Evolutionary conservation across 2,113 vertebrate genomes (phyloP).

Genomic region (Oostethus manadensis): DNA sequence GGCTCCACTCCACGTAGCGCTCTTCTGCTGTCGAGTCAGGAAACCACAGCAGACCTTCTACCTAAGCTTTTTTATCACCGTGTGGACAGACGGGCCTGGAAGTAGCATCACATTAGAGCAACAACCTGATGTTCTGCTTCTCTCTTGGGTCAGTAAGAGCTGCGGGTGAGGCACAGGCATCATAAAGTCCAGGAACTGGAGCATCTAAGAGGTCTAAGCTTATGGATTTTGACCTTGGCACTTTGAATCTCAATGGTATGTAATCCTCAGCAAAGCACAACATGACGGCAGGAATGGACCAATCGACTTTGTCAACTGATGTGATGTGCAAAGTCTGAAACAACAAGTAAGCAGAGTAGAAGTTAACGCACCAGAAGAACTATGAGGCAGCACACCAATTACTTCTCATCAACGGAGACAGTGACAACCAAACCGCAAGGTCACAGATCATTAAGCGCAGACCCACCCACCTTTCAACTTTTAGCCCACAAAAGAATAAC

Average conservation of each 20-base stretch:
- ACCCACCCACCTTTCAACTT: background rate
- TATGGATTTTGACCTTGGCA: slow-evolving; percentile 57
- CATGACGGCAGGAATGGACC: slow-evolving; percentile 26
- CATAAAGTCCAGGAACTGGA: slow-evolving; percentile 34
- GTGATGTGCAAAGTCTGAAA: background rate
- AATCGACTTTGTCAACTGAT: background rate
- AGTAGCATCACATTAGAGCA: background rate
- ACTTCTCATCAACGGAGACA: slow-evolving; percentile 16
- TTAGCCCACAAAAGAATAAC: slow-evolving; percentile 5
- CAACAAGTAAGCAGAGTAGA: background rate
- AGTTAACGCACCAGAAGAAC: background rate
- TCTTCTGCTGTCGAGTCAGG: slow-evolving; percentile 50
- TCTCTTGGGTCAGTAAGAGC: background rate
- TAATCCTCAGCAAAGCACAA: slow-evolving; percentile 39
- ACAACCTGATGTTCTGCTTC: slow-evolving; percentile 22
- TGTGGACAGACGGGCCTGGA: background rate
- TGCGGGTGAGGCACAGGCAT: background rate
- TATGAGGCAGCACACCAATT: slow-evolving; percentile 9
- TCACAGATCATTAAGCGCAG: slow-evolving; percentile 4
- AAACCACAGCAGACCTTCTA: slow-evolving; percentile 22
- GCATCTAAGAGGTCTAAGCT: slow-evolving; percentile 40
- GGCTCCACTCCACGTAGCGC: slow-evolving; percentile 47
- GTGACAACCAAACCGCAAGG: slow-evolving; percentile 17
- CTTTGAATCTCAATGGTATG: slow-evolving; percentile 52
- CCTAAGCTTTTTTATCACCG: slow-evolving; percentile 15